Conservation (phyloP, 2,888 invertebrate genomes). For the Labia minor region DNA sequence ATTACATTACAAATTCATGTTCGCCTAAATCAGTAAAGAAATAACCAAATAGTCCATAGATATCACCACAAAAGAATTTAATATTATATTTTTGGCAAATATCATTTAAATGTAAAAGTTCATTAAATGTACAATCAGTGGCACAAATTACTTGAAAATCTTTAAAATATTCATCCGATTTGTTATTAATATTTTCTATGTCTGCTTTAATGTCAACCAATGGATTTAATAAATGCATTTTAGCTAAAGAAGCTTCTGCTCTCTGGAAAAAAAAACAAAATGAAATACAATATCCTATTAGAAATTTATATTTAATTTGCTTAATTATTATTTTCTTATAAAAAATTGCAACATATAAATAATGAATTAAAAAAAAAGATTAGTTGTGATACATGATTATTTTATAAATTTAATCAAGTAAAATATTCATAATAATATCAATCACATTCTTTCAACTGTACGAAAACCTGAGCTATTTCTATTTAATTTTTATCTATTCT, state of each 20-base stretch:
- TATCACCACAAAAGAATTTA: constrained; percentile 81
- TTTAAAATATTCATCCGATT: constrained; percentile 58
- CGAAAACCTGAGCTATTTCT: too few relatives aligned
- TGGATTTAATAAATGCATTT: constrained; percentile 80
- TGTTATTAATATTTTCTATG: constrained; percentile 49
- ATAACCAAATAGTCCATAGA: constrained; percentile 88
- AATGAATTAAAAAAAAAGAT: too few relatives aligned
- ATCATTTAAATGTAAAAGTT: constrained; percentile 62
- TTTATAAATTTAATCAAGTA: too few relatives aligned
- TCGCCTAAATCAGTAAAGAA: constrained; percentile 79
- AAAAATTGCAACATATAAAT: too few relatives aligned
- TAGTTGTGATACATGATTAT: too few relatives aligned
- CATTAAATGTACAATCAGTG: constrained; percentile 59
- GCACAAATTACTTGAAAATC: constrained; percentile 75
- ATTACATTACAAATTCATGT: constrained; percentile 70
- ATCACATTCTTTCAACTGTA: too few relatives aligned
- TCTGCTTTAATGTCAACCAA: constrained; percentile 76
- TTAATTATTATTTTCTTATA: too few relatives aligned
- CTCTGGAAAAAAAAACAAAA: constrained; percentile 43
- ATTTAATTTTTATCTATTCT: too few relatives aligned
- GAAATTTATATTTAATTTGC: too few relatives aligned
- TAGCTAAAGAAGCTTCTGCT: constrained; percentile 66
- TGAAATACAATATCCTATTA: neutral
- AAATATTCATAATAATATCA: too few relatives aligned
- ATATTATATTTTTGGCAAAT: constrained; percentile 62